Conservation (phyloP, 1,140 invertebrate species). For the Magallana ariakensis region DNA sequence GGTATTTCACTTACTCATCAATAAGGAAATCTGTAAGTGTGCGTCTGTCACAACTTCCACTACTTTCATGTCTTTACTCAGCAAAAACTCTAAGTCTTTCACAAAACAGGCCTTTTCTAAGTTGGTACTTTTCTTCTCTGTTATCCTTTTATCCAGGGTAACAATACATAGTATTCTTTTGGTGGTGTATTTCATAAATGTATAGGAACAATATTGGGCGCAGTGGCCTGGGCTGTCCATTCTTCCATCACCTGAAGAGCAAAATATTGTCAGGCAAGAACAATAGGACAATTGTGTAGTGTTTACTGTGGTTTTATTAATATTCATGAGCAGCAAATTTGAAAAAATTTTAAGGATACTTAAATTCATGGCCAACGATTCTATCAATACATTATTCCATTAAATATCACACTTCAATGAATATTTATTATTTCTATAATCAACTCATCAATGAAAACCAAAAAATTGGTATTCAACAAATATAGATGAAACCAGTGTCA, state of each 20-base stretch:
- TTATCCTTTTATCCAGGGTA: constrained; percentile 26
- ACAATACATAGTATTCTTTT: not conserved
- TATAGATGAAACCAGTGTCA: not conserved
- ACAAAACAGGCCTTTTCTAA: constrained; percentile 50
- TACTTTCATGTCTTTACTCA: not conserved
- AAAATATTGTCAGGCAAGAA: not conserved
- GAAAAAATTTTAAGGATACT: no score
- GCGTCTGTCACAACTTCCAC: constrained; percentile 40
- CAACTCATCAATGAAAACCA: not conserved
- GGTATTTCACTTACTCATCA: constrained; percentile 34
- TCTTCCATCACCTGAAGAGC: constrained; percentile 43
- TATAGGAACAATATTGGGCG: constrained; percentile 39
- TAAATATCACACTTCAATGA: no score
- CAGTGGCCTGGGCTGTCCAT: constrained; percentile 43
- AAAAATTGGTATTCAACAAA: not conserved
- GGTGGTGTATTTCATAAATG: constrained; percentile 1
- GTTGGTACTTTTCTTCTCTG: constrained; percentile 22
- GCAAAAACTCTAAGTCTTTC: constrained; percentile 17
- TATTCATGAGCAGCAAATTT: no score
- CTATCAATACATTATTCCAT: no score
- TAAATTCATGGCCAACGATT: no score
- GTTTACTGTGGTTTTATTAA: no score
- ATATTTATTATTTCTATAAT: not conserved
- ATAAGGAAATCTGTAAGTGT: constrained; percentile 35
- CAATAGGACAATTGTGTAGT: no score